Base-by-base conservation (phyloP, 1,140 invertebrate genomes). In the Plectrocnemia conspersa region DNA sequence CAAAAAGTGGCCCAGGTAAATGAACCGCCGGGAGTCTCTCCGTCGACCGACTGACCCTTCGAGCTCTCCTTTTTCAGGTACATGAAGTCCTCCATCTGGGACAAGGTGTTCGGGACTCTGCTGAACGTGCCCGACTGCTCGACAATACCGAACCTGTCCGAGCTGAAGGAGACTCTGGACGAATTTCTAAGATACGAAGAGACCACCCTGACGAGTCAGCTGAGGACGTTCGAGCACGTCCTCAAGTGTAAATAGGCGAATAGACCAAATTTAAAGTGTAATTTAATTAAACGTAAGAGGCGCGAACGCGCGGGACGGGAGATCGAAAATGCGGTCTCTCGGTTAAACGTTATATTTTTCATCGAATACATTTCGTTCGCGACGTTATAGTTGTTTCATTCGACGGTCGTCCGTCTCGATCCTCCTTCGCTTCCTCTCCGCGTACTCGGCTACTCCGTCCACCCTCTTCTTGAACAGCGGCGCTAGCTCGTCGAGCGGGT, bases 61-160 rank as follows among this genome's bases (percentile, higher is more conserved):
- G 10, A 46, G 18, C 61, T 61, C 62, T 62, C 57, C 55, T 52
- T 54, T 70, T 71, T 57, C 58, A 83, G 83, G 65, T 85, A 85
- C 61, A 77, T 82, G 58, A 82, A 82, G 61, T 78, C 76, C 44
- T 71, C 69, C 42, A 66, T 79, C 41, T 85, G 83, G 84, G 81
- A 84, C 56, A 75, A 74, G 50, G 78, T 83, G 62, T 84, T 85
- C 59, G 79, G 77, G 1, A 77, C 80, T 22, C 64, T 86, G 41
- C 67, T 86, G 33, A 86, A 86, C 66, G 73, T 86, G n/a, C 79
- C 81, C 47, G 83, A 84, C 36, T 85, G 82, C 58, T 78, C 79
- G 18, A 80, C 76, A 57, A 73, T 83, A 66, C 83, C 83, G 0
- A 80, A 85, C 65, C 66, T 86, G 42, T 72, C 80, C 56, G 76